phyloP scores from a whole-genome alignment of 2,888 invertebrate genomes.

The Ctena decussata region DNA sequence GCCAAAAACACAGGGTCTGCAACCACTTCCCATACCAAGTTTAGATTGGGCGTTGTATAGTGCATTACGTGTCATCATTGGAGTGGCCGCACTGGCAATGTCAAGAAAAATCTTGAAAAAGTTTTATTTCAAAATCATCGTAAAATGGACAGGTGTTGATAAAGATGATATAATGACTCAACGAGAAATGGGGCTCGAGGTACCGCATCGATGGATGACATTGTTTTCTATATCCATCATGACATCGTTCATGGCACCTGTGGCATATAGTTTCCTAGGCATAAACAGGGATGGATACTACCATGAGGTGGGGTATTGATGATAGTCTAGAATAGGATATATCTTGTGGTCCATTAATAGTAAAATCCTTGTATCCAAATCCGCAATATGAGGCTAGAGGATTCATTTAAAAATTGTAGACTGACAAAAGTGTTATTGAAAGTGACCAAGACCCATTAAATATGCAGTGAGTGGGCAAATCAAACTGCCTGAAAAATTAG shows the following conservation, averaged over 20 bases:
- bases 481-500: too few species aligned
- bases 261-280: slow-evolving; percentile 91
- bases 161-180: slow-evolving; percentile 89
- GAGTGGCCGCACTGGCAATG: slow-evolving; percentile 92
- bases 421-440: too few species aligned
- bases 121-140: slow-evolving; percentile 91
- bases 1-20: slow-evolving; percentile 88
- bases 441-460: too few species aligned
- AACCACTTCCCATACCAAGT: slow-evolving; percentile 93
- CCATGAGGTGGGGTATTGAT: slow-evolving; percentile 89
- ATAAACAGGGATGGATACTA: slow-evolving; percentile 95
- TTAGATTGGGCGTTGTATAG: slow-evolving; percentile 88
- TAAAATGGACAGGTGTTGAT: slow-evolving; percentile 91
- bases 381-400: too few species aligned
- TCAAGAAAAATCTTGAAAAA: slow-evolving; percentile 91
- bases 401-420: too few species aligned
- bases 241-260: slow-evolving; percentile 92
- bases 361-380: too few species aligned
- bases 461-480: too few species aligned
- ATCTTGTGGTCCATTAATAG: too few species aligned
- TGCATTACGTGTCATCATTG: slow-evolving; percentile 90
- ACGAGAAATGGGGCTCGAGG: slow-evolving; percentile 90
- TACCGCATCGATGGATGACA: slow-evolving; percentile 94
- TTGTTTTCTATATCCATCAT: slow-evolving; percentile 94
- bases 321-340: neutral